phyloP scores from a whole-genome alignment of 1,140 invertebrate species.

The Melitaea cinxia region DNA sequence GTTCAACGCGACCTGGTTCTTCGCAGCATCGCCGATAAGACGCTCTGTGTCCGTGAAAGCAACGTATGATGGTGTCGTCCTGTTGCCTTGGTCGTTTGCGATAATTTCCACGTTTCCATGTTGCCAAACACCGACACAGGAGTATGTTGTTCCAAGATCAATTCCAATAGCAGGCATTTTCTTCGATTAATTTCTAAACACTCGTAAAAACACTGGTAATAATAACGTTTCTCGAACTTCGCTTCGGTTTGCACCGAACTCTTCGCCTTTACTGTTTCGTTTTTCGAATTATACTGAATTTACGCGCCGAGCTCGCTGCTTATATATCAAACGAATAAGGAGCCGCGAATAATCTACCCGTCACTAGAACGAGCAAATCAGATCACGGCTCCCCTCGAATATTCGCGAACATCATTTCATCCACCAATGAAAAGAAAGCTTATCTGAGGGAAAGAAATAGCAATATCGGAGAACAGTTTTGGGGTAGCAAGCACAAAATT shows the following conservation, averaged over 20 bases:
- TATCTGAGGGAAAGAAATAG: constrained; percentile 27
- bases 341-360: constrained; percentile 50
- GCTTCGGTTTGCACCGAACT: constrained; percentile 56
- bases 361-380: constrained; percentile 54
- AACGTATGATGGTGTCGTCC: constrained; percentile 95
- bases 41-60: constrained; percentile 86
- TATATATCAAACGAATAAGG: constrained; percentile 58
- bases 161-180: constrained; percentile 88
- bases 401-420: constrained; percentile 39
- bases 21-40: too few species aligned
- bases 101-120: too few species aligned
- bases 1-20: constrained; percentile 85
- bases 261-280: constrained; percentile 53
- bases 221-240: constrained; percentile 35
- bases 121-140: too few species aligned
- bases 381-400: constrained; percentile 30
- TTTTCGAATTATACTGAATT: constrained; percentile 68
- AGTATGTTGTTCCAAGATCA: too few species aligned
- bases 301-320: constrained; percentile 45
- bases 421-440: constrained; percentile 35
- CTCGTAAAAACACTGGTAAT: constrained; percentile 22
- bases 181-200: constrained; percentile 19
- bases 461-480: constrained; percentile 17
- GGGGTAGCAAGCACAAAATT: constrained; percentile 26
- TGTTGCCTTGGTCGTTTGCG: constrained; percentile 97